phyloP scores from a whole-genome alignment of 2,888 invertebrate genomes.

The Acrobasis suavella region DNA sequence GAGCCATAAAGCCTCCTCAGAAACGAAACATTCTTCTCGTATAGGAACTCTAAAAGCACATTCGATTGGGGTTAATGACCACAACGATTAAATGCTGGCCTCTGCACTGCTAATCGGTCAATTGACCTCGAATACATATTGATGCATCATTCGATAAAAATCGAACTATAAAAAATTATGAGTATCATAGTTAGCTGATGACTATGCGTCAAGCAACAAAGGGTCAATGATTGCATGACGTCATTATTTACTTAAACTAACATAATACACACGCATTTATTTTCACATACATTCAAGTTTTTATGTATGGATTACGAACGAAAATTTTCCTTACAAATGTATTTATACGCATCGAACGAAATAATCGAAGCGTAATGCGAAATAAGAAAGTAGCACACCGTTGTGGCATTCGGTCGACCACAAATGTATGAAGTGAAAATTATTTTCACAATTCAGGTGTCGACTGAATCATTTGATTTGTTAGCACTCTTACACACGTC shows the following conservation, averaged over 20 bases:
- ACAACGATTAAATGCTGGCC: conserved; percentile 7
- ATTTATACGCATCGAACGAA: conserved; percentile 2
- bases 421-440: conserved; percentile 4
- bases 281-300: not conserved
- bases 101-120: conserved; percentile 6
- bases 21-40: too few species aligned
- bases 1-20: too few species aligned
- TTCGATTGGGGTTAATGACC: conserved; percentile 10
- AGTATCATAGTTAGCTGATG: too few species aligned
- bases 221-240: conserved; percentile 4
- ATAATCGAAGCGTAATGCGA: conserved; percentile 2
- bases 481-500: too few species aligned
- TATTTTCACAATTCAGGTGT: conserved; percentile 7
- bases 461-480: not conserved
- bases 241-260: conserved; percentile 1
- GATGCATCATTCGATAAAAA: conserved; percentile 2
- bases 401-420: not conserved
- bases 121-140: conserved; percentile 13
- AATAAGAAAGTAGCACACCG: conserved; percentile 2
- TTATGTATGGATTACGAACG: not conserved
- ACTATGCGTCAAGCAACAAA: too few species aligned
- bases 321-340: not conserved
- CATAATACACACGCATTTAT: not conserved
- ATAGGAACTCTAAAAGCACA: not conserved
- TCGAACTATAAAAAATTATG: conserved; percentile 1